Base-by-base conservation (phyloP, 2,113 vertebrate species). In the Hemiprocne comata region DNA sequence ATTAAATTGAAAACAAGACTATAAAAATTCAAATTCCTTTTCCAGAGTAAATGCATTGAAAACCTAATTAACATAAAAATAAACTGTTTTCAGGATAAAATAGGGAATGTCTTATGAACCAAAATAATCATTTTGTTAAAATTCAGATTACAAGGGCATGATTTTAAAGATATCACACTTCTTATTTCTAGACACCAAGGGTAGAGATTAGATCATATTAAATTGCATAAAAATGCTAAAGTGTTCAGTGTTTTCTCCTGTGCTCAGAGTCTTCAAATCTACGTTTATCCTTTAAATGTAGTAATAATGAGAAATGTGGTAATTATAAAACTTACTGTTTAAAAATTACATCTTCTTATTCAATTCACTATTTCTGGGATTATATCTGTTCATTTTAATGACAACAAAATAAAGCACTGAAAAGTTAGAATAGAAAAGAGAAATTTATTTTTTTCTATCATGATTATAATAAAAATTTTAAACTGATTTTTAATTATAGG, bases 231-330 rank as follows among this genome's bases (percentile, higher is more conserved):
- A 93, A 90, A 83, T 80, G 8, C 71, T 88, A 57, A 25, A 50
- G 18, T 48, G 28, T 77, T 94, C 74, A 70, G 33, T 80, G 10
- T 48, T 83, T 93, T 91, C 72, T 95, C 60, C 55, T 78, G 13
- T 80, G 34, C 88, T 90, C 72, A 60, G 58, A 76, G 13, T 69
- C 76, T 93, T 95, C 93, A 93, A 94, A 94, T 88, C 92, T 92
- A 33, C 60, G 57, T 57, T 91, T 93, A 88, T 73, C 65, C 57
- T 95, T 42, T 94, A 78, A 80, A 95, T 64, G 92, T 9, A 83
- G 18, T 33, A 92, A 90, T 95, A 94, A 94, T 71, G 76, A 94
- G 88, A 93, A 90, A 88, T 92, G 69, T 90, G 80, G 93, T 85
- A 93, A 92, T 86, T 55, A 78, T 88, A 81, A 92, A 96, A 81